phyloP scores from a whole-genome alignment of 2,888 invertebrate species.

The Schrankia costaestrigalis region DNA sequence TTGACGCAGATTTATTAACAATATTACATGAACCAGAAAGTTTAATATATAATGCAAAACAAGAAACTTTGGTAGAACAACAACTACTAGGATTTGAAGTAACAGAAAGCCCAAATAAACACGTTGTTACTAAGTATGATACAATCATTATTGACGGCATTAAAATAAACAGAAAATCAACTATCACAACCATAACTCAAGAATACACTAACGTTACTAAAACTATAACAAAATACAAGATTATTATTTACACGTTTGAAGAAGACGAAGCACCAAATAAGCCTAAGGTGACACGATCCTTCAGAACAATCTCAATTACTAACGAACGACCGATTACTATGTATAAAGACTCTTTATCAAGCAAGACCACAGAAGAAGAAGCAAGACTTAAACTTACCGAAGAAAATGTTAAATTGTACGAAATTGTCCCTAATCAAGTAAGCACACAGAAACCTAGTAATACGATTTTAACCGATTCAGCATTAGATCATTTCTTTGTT shows the following conservation, averaged over 20 bases:
- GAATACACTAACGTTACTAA: constrained; percentile 26
- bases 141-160: constrained; percentile 13
- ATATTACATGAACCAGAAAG: no score
- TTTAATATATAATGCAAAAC: no score
- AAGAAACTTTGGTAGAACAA: constrained; percentile 27
- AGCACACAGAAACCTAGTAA: no score
- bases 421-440: no score
- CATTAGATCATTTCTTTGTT: no score
- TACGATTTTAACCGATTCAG: no score
- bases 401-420: no score
- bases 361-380: no score
- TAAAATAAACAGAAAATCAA: constrained; percentile 13
- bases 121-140: constrained; percentile 5
- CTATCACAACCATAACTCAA: constrained; percentile 16
- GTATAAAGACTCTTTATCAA: no score
- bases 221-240: constrained; percentile 22
- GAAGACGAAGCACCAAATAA: constrained; percentile 26
- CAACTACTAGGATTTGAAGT: constrained; percentile 29
- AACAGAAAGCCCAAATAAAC: constrained; percentile 17
- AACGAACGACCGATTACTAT: constrained; percentile 36
- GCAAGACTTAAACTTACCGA: no score
- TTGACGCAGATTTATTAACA: no score
- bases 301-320: constrained; percentile 20
- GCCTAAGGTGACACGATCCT: constrained; percentile 13
- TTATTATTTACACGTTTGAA: constrained; percentile 25